phyloP scores from a whole-genome alignment of 2,113 vertebrate species.

The Clarias batrachus region DNA sequence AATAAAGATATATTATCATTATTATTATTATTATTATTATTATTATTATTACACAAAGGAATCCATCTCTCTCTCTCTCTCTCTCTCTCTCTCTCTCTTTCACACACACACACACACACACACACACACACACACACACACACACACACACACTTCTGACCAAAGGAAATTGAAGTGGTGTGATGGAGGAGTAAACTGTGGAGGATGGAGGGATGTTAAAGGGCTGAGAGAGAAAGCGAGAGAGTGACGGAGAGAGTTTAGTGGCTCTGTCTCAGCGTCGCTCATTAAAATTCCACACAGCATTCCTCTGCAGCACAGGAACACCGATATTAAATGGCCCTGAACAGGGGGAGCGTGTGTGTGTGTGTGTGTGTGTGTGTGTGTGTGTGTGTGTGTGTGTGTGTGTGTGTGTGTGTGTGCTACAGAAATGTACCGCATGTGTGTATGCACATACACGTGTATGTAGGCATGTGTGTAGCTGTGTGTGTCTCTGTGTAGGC shows the following conservation, averaged over 20 bases:
- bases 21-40: background rate
- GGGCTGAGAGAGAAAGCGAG: constrained; percentile 1
- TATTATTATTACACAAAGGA: background rate
- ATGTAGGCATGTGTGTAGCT: too few species aligned
- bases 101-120: constrained; percentile 1
- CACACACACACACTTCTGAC: background rate
- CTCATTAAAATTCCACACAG: constrained; percentile 56
- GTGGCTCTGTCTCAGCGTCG: background rate
- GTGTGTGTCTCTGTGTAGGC: background rate
- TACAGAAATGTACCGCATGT: background rate
- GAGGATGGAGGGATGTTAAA: background rate
- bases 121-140: background rate
- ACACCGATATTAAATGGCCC: constrained; percentile 23
- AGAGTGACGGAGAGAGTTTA: background rate
- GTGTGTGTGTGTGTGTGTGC: background rate
- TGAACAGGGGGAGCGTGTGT: constrained; percentile 9
- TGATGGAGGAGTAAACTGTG: background rate
- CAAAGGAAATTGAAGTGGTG: background rate
- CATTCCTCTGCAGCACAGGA: constrained; percentile 14
- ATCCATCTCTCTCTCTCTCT: background rate
- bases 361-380: constrained; percentile 21
- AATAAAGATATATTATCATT: background rate
- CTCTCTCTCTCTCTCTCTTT: background rate
- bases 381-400: background rate
- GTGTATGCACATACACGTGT: too few species aligned